Base-by-base conservation (phyloP, 2,797 vertebrate genomes). In the Coreius guichenoti region DNA sequence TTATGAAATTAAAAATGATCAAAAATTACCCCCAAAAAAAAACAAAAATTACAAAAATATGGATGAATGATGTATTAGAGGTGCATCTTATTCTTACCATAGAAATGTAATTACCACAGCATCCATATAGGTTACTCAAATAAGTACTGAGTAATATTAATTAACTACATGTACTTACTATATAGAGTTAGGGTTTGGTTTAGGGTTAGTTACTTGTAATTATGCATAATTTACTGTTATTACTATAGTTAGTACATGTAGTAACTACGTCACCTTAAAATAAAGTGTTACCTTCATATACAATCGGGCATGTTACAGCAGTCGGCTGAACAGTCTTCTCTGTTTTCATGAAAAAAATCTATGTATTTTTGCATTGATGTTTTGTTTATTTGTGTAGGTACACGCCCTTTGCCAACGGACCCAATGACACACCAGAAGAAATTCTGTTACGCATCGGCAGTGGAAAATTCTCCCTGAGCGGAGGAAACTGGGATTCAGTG, bases 401-500 rank as follows among this genome's bases (percentile, higher is more conserved):
- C 91, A 99, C 97, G 36, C 98, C 98, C 9, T 99, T 99, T 87
- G 97, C 98, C 85, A 99, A 99, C 80, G 98, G 98, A 72, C 97
- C 98, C 88, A 99, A 98, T 39, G 98, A 99, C 93, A 99, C 98
- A 51, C 98, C 98, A 43, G 98, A 99, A 91, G 98, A 99, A 93
- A 99, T 99, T 91, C 93, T 99, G 31, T 94, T 98, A 65, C 96
- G 96, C 87, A 99, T 99, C 93, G 97, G 98, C 87, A 98, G 97
- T 85, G 98, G 98, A 76, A 99, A 98, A 86, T 99, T 99, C 92
- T 97, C 97, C 49, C 92, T 99, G 89, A 98, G 95, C 26, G 98
- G 98, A 89, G 98, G 98, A 86, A 99, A 99, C 94, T 99, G 98
- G 98, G 98, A 99, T 89, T 97, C 95, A 23, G 97, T 99, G 91